Base-by-base conservation (phyloP, 2,797 vertebrate genomes). In the Pseudocheirus occidentalis region DNA sequence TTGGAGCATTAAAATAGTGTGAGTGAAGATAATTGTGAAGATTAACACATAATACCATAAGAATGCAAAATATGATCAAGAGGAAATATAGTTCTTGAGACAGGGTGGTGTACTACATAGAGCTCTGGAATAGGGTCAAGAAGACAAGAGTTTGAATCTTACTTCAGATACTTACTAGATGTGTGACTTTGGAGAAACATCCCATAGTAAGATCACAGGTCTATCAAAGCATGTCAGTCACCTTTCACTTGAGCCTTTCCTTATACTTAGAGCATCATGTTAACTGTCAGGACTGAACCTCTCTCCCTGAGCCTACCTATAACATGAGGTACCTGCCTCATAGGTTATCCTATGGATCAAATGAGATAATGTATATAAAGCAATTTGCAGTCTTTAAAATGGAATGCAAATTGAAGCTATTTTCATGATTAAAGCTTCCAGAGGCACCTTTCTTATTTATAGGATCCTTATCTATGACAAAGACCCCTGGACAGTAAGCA, bases 21-120 rank as follows among this genome's bases (percentile, higher is more conserved):
- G 21, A 50, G 5, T 46, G 40, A 24, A 81, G 10, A 87, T 81
- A 7, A 81, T 46, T 73, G n/a, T 7, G 12, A 29, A 81, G 54
- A 73, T 89, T 90, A 93, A 81, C 5, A 4, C 13, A 5, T 90
- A 73, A 90, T 29, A 10, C 73, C 50, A 29, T 34, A 50, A 94
- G 92, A 94, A 93, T 50, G 57, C 40, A 90, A 93, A 93, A 81
- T 93, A 90, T 24, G 13, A 59, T 91, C 3, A 55, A 57, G 24
- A 18, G 56, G 9, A 66, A 57, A 4, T 50, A 91, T 57, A 46
- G 10, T 14, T 50, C 21, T 81, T 81, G 16, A 40, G 16, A 24
- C 7, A 81, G 18, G 16, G 18, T 81, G 18, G n/a, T 0, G 46
- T 40, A 24, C 24, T 81, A 6, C n/a, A 46, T 3, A 46, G 18